Conservation (phyloP, 2,797 vertebrate genomes). For the Fistularia tabacaria region DNA sequence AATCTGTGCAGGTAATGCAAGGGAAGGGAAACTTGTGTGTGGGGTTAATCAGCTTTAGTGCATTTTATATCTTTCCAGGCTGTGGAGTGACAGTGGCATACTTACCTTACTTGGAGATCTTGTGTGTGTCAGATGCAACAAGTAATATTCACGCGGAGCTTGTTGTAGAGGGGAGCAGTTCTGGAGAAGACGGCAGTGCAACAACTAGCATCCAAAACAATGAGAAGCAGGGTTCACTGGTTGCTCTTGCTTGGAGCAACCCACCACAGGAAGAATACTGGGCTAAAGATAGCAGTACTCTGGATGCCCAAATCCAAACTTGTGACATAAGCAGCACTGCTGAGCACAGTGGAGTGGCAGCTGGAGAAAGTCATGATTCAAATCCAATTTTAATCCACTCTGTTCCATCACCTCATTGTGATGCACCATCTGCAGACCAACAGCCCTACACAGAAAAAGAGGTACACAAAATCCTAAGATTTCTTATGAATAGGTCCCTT, state of each 20-base stretch:
- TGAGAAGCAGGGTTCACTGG: conserved; percentile 75
- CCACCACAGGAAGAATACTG: conserved; percentile 30
- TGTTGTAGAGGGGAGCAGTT: conserved; percentile 1
- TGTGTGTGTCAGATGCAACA: conserved; percentile 44
- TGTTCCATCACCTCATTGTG: conserved; percentile 7
- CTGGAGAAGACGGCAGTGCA: conserved; percentile 4
- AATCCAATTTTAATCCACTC: conserved; percentile 5
- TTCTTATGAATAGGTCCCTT: neutral
- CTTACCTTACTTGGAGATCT: conserved; percentile 76
- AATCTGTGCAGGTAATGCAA: conserved; percentile 66
- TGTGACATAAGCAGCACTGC: conserved; percentile 7
- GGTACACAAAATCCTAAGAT: neutral
- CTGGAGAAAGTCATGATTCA: conserved; percentile 10
- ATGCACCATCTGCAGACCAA: conserved; percentile 20
- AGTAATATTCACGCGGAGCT: conserved; percentile 3
- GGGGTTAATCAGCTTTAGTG: neutral
- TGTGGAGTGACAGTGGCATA: conserved; percentile 66
- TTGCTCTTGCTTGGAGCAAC: conserved; percentile 77
- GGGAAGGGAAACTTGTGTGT: neutral
- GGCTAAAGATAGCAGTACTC: conserved; percentile 3
- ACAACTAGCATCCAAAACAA: conserved; percentile 21
- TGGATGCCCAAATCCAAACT: conserved; percentile 3
- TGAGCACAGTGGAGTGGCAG: conserved; percentile 17
- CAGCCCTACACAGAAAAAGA: conserved; percentile 7
- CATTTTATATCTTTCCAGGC: conserved; percentile 39